These are phyloP conservation scores for Mus minutoides DNA, from an alignment of 2,797 vertebrate species.

Conservation along the genomic window DNA sequence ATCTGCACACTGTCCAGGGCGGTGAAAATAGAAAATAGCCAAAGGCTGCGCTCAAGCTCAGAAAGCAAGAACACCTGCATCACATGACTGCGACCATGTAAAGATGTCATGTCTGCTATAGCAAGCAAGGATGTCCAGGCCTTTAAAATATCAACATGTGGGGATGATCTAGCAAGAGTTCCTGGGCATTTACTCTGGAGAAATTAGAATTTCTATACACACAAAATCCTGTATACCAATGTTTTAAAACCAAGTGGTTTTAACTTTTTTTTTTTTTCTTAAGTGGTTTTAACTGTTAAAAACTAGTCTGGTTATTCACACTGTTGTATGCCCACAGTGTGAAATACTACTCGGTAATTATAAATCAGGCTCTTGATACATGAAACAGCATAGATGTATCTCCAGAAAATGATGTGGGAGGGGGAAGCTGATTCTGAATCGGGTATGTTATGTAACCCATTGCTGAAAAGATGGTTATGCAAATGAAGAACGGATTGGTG, in stretches of 20 bases:
- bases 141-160: not conserved
- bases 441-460: not conserved
- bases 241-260: not conserved
- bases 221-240: not conserved
- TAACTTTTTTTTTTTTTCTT: not conserved
- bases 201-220: conserved; percentile 7
- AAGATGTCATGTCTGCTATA: not conserved
- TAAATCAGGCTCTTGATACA: not conserved
- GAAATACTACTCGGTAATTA: not conserved
- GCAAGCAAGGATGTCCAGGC: not conserved
- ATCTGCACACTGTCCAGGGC: not conserved
- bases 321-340: too few relatives aligned
- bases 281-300: conserved; percentile 9
- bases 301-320: not conserved
- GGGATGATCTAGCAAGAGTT: not conserved
- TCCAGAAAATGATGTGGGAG: not conserved
- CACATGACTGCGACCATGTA: not conserved
- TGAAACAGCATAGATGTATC: not conserved
- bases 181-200: not conserved
- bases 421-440: not conserved
- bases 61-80: not conserved
- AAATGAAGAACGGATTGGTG: not conserved
- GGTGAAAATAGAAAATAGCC: not conserved
- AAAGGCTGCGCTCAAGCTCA: not conserved
- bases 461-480: not conserved